These are phyloP conservation scores for Pantala flavescens DNA, from an alignment of 1,140 invertebrate genomes.

Conservation along the genomic window DNA sequence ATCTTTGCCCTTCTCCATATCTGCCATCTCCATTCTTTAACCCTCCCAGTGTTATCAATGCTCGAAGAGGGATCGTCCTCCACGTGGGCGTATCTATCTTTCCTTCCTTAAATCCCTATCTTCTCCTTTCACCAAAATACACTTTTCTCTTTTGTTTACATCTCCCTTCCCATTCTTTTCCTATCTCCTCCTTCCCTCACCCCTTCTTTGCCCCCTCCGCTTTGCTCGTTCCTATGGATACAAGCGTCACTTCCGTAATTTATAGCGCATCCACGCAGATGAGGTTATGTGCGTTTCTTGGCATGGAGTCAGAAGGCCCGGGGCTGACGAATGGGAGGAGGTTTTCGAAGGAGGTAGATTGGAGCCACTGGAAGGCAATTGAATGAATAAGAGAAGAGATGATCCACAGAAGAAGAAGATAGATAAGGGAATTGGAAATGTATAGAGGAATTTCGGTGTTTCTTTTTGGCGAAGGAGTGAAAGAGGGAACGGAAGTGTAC, in stretches of 20 bases:
- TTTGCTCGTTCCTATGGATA: not conserved
- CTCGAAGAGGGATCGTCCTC: too few relatives aligned
- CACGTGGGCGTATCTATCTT: too few relatives aligned
- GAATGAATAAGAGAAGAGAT: not conserved
- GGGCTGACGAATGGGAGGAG: not conserved
- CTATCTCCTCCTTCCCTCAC: not conserved
- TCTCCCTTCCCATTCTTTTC: not conserved
- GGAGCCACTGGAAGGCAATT: not conserved
- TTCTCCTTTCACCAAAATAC: too few relatives aligned
- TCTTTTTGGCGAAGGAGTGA: not conserved
- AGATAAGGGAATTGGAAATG: not conserved
- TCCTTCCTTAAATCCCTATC: too few relatives aligned
- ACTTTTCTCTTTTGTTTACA: not conserved
- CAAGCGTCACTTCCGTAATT: slow-evolving; percentile 1
- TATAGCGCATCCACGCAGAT: slow-evolving; percentile 3
- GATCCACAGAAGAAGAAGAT: not conserved
- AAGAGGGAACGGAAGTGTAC: not conserved
- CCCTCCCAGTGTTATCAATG: too few relatives aligned
- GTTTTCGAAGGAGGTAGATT: not conserved
- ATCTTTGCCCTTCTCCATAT: too few relatives aligned
- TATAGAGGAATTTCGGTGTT: not conserved
- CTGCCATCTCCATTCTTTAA: too few relatives aligned
- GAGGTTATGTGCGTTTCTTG: not conserved
- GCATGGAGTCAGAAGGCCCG: slow-evolving; percentile 1
- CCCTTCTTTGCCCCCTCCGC: not conserved